Conservation (phyloP, 2,113 vertebrate species). For the Catharus minimus region DNA sequence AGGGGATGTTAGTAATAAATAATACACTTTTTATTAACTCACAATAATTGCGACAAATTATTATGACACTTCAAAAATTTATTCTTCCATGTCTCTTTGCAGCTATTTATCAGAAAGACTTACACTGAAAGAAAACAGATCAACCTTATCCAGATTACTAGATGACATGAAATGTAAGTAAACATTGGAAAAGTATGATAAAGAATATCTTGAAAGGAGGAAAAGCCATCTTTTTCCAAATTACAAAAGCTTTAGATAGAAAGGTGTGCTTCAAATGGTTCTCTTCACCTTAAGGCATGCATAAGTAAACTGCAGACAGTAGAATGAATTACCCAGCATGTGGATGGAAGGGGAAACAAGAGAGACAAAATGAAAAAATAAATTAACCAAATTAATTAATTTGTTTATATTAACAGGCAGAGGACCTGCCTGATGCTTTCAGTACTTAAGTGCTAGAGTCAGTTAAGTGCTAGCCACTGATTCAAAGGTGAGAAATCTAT, state of each 20-base stretch:
- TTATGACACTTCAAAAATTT: neutral
- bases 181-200: neutral
- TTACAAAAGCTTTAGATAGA: neutral
- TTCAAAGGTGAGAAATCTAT: neutral
- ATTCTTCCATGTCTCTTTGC: neutral
- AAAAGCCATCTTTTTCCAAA: fast-evolving
- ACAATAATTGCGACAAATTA: neutral
- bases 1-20: neutral
- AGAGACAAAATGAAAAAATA: neutral
- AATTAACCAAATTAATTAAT: neutral
- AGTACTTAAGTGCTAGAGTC: neutral
- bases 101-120: conserved; percentile 92
- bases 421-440: neutral
- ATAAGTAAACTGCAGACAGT: neutral
- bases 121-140: conserved; percentile 82
- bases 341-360: neutral
- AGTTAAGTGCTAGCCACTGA: neutral
- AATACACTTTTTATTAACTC: neutral
- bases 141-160: conserved; percentile 79
- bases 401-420: neutral
- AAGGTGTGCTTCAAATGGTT: neutral
- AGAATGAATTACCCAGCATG: neutral
- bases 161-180: conserved; percentile 93
- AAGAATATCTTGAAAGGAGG: neutral
- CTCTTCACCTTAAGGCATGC: neutral